Base-by-base conservation (phyloP, 2,797 vertebrate genomes). In the Sebastes steindachneri region DNA sequence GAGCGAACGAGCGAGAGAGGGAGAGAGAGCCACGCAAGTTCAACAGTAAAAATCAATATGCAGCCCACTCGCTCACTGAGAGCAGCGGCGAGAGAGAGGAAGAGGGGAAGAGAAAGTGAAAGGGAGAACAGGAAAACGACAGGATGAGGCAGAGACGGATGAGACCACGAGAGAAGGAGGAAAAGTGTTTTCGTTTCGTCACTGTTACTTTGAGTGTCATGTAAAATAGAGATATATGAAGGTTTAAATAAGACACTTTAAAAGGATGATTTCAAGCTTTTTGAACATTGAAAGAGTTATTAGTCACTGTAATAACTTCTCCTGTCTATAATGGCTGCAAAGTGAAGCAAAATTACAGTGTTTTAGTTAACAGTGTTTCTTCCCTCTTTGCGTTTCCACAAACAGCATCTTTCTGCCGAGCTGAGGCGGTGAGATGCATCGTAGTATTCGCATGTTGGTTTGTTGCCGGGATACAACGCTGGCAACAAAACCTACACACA, bases 31-130 rank as follows among this genome's bases (percentile, higher is more conserved):
- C 78, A 82, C 28, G 67, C 77, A 89, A 91, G 92, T 95, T 93
- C 89, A 94, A 85, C 91, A 72, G 69, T 83, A 60, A 89, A 92
- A 93, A 94, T 95, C 92, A 89, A 94, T 95, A 90, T 85, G 89
- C 93, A 88, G 88, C 93, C 93, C 91, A 94, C 94, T 91, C 90
- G 65, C 84, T 91, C 82, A 17, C 69, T 54, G 85, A 87, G 68
- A 85, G 76, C 79, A 67, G 67, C 41, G 60, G 51, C 15, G 77
- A 21, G 33, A 62, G 67, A 81, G 80, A 71, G 77, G 58, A 60
- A 26, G 77, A 71, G 59, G 75, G 71, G 68, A 69, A 83, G 82
- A 65, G 83, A 81, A 26, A 86, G 89, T 25, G 65, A 82, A 74
- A 73, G 77, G n/a, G 63, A 76, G 71, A 79, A 59, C 21, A 68